These are phyloP conservation scores for Anguilla rostrata DNA, from an alignment of 2,113 vertebrate genomes.

Conservation along the genomic window DNA sequence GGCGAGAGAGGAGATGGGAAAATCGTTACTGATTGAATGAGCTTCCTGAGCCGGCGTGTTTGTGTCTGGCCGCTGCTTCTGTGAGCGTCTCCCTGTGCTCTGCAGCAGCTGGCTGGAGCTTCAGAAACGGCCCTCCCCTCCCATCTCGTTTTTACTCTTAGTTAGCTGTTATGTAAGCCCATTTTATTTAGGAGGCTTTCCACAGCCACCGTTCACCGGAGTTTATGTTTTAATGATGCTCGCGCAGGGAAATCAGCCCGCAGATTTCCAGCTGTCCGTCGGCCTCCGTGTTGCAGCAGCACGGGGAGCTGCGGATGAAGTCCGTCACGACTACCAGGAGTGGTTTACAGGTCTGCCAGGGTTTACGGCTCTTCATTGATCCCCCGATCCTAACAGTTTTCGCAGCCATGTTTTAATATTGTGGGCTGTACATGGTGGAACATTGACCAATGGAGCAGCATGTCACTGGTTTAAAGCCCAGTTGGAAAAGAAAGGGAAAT, in stretches of 20 bases:
- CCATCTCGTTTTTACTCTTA: constrained; percentile 17
- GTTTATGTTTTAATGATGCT: constrained; percentile 68
- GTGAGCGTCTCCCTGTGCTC: constrained; percentile 57
- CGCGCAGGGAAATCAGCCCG: constrained; percentile 53
- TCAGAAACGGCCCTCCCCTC: not conserved
- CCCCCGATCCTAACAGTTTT: not conserved
- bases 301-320: constrained; percentile 42
- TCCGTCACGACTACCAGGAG: constrained; percentile 27
- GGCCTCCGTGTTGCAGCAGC: constrained; percentile 44
- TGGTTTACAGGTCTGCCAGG: not conserved
- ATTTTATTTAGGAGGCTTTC: constrained; percentile 60
- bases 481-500: not conserved
- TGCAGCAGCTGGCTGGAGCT: constrained; percentile 49
- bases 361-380: not conserved
- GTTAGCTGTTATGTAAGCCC: constrained; percentile 61
- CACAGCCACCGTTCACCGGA: constrained; percentile 68
- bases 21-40: constrained; percentile 71
- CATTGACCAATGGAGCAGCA: not conserved
- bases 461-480: not conserved
- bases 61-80: constrained; percentile 66
- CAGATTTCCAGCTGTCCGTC: constrained; percentile 47
- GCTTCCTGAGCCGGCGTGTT: constrained; percentile 66
- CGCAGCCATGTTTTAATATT: not conserved
- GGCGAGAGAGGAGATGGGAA: constrained; percentile 46
- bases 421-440: not conserved